Percentiles rank a stretch among this genome's conserved stretches.
phyloP scores from a whole-genome alignment of 2,113 vertebrate genomes.

The Gasterosteus aculeatus region DNA sequence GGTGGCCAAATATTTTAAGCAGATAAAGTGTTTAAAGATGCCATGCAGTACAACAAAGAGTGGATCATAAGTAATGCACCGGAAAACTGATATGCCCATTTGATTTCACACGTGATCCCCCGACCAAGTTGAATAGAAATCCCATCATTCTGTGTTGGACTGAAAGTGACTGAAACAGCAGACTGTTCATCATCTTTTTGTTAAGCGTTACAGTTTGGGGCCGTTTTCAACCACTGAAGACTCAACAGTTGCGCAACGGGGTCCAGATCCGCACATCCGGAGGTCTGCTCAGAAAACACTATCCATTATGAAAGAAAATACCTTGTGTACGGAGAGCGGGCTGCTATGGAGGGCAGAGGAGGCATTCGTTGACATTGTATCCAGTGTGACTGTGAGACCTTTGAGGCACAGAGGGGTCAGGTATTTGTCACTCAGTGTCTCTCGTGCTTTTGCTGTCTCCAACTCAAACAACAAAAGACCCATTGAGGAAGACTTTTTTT shows the following conservation, averaged over 20 bases:
- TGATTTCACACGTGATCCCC: not conserved
- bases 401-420: constrained; percentile 83
- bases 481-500: constrained; percentile 85
- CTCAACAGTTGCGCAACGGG: constrained; percentile 37
- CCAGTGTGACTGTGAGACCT: constrained; percentile 77
- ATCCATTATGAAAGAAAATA: constrained; percentile 70
- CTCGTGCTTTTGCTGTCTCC: constrained; percentile 76
- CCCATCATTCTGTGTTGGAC: not conserved
- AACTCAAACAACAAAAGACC: constrained; percentile 90
- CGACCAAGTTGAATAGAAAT: not conserved
- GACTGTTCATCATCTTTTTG: constrained; percentile 11
- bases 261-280: constrained; percentile 60
- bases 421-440: constrained; percentile 86
- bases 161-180: not conserved
- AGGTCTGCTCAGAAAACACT: constrained; percentile 73
- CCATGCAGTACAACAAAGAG: constrained; percentile 13
- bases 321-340: constrained; percentile 52
- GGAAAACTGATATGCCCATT: not conserved
- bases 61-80: constrained; percentile 12
- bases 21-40: constrained; percentile 37
- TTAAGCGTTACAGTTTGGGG: constrained; percentile 19
- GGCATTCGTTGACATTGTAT: constrained; percentile 80
- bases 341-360: constrained; percentile 75
- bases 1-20: constrained; percentile 46
- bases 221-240: constrained; percentile 31